Percentiles rank a stretch among this genome's conserved stretches.
Conservation (phyloP, 2,888 invertebrate species). For the Oeneis ivallda region DNA sequence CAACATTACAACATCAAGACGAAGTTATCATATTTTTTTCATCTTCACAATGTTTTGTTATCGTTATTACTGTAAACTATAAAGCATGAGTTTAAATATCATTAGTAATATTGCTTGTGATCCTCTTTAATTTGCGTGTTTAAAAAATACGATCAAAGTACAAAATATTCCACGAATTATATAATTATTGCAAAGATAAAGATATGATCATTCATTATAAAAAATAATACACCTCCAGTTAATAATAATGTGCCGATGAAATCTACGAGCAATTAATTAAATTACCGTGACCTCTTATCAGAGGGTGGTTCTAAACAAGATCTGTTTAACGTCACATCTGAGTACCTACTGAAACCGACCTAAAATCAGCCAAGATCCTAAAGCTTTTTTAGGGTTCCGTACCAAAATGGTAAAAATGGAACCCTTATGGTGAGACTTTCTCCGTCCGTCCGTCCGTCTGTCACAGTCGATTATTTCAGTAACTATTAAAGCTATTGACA, state of each 20-base stretch:
- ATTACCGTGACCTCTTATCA: slow-evolving; percentile 20
- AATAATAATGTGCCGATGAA: slow-evolving; percentile 1
- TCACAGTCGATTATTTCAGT: too few species aligned
- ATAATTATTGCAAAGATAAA: background rate
- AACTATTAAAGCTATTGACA: too few species aligned
- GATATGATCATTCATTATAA: background rate
- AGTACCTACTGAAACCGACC: too few species aligned
- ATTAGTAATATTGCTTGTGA: background rate
- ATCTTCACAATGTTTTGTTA: background rate
- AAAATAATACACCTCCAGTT: background rate
- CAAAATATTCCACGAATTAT: slow-evolving; percentile 8
- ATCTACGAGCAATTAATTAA: slow-evolving; percentile 29
- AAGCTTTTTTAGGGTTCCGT: too few species aligned
- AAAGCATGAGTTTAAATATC: background rate
- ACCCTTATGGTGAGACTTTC: too few species aligned
- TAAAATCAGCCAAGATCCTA: too few species aligned
- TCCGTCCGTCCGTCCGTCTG: too few species aligned
- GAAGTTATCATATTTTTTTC: background rate
- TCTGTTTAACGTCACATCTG: too few species aligned
- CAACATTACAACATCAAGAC: background rate
- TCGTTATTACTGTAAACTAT: background rate
- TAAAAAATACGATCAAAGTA: background rate
- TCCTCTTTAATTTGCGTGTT: background rate
- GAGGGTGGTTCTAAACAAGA: slow-evolving; percentile 16
- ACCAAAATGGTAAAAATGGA: too few species aligned